These are phyloP conservation scores for Ethmia dodecea DNA, from an alignment of 2,888 invertebrate genomes.

Conservation along the genomic window DNA sequence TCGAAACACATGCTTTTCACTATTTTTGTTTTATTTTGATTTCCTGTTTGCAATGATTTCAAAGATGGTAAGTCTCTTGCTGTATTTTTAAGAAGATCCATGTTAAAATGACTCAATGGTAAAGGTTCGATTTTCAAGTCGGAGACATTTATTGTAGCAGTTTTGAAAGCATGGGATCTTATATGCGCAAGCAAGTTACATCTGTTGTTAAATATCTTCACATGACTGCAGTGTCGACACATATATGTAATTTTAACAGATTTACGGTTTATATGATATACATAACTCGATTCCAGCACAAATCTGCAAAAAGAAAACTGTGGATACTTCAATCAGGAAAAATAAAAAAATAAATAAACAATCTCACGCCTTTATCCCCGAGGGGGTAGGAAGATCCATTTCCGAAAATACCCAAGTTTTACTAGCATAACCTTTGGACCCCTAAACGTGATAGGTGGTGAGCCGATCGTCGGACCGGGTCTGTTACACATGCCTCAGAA, in stretches of 20 bases:
- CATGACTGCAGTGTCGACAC: constrained; percentile 51
- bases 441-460: too few relatives aligned
- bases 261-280: constrained; percentile 55
- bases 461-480: too few relatives aligned
- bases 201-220: constrained; percentile 54
- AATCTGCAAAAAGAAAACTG: constrained; percentile 58
- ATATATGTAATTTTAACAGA: constrained; percentile 58
- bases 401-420: too few relatives aligned
- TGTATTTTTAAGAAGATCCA: constrained; percentile 4
- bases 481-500: too few relatives aligned
- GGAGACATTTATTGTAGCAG: constrained; percentile 62
- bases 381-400: too few relatives aligned
- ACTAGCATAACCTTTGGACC: too few relatives aligned
- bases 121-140: constrained; percentile 60
- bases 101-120: constrained; percentile 38
- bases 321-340: too few relatives aligned
- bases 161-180: constrained; percentile 62
- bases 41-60: constrained; percentile 8
- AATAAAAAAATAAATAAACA: too few relatives aligned
- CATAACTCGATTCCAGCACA: constrained; percentile 52
- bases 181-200: constrained; percentile 70
- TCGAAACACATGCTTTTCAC: constrained; percentile 34
- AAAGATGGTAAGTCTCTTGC: neutral
- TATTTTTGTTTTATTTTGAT: constrained; percentile 5
- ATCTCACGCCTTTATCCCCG: too few relatives aligned